phyloP scores from a whole-genome alignment of 2,113 vertebrate species.

The Grallaria varia region DNA sequence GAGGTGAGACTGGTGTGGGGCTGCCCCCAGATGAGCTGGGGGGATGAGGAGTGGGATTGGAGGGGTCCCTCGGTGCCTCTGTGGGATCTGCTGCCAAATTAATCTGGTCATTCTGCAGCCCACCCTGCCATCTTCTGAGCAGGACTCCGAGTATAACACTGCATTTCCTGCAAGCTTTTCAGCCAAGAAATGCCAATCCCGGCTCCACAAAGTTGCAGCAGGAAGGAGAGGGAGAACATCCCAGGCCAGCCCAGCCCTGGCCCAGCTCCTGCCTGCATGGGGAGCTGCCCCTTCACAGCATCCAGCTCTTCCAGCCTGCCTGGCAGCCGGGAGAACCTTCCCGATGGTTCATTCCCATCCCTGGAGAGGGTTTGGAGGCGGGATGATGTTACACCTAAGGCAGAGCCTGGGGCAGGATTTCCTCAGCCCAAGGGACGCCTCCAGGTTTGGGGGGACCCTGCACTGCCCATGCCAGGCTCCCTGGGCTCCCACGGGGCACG shows the following conservation, averaged over 20 bases:
- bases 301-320: background rate
- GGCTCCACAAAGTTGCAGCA: background rate
- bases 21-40: background rate
- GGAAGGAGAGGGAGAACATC: background rate
- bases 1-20: background rate
- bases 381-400: too few relatives aligned
- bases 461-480: accelerated
- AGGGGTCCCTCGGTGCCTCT: accelerated
- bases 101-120: accelerated
- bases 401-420: too few relatives aligned
- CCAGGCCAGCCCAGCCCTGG: background rate
- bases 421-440: background rate
- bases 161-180: background rate
- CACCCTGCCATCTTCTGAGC: accelerated
- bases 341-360: accelerated
- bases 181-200: background rate
- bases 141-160: accelerated
- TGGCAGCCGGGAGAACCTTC: background rate
- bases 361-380: background rate
- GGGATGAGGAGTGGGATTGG: background rate
- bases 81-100: background rate
- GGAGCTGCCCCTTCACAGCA: background rate
- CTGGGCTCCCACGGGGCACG: background rate
- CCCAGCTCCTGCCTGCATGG: accelerated
- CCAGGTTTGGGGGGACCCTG: background rate